Base-by-base conservation (phyloP, 2,797 vertebrate species). In the Poeciliopsis paucimaculata region DNA sequence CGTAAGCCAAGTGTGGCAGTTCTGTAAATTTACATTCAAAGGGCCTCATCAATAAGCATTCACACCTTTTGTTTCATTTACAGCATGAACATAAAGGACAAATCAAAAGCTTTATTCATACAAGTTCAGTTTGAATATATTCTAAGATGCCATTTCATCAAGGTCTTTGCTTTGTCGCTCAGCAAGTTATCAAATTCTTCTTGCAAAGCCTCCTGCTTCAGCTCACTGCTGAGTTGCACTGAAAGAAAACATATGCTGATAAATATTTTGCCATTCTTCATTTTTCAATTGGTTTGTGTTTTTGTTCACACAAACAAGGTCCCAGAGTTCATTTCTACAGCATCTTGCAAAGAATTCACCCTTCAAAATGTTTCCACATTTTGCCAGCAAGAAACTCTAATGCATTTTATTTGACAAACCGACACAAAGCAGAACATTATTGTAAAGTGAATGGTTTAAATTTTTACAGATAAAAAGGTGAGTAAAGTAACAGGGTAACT, bases 131-230 rank as follows among this genome's bases (percentile, higher is more conserved):
- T 70, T 82, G 74, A 83, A 75, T 10, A 20, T 74, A n/a, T 74
- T 75, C 51, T 83, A 77, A 87, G 79, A 86, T 76, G 88, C 88
- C 75, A 45, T 89, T 88, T 90, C 88, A 87, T 92, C 88, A 93
- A 94, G 92, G 93, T 88, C 90, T 86, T 78, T 72, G 78, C 83
- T 87, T 85, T 87, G 83, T 86, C 85, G 71, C 84, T 85, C 76
- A 47, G 68, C 66, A 43, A 75, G 82, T 84, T 84, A 84, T 84
- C 55, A 85, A 79, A 90, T 82, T 76, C 73, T 88, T 73, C 93
- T 89, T 90, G 90, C 73, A 93, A 87, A 88, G 51, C 78, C 72
- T 76, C 83, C 82, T 84, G 79, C 78, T 87, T 31, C 16, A 76
- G 76, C 72, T 49, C 77, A 88, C 82, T 88, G 81, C 77, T 77